phyloP scores from a whole-genome alignment of 53 echinoderm and acorn worm species.

The Temnopleurus reevesii region DNA sequence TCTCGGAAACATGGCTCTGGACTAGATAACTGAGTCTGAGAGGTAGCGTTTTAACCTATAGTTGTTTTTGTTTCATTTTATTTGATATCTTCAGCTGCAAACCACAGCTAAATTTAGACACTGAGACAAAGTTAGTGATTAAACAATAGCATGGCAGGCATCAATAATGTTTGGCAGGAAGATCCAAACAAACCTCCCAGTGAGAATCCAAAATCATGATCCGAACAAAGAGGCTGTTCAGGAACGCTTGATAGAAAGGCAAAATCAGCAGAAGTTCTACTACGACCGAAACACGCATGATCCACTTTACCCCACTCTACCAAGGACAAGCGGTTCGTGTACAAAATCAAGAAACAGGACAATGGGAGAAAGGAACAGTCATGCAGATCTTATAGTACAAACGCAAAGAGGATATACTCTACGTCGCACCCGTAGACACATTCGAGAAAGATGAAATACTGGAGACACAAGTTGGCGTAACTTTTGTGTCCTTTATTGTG shows the following conservation, averaged over 20 bases:
- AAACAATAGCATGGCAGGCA: no score
- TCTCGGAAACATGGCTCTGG: no score
- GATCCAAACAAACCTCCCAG: conserved; percentile 58
- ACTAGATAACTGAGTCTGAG: no score
- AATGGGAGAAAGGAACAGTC: conserved; percentile 49
- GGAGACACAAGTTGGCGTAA: no score
- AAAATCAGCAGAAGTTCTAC: conserved; percentile 55
- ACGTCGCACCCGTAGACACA: conserved; percentile 22
- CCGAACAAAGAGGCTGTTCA: conserved; percentile 24
- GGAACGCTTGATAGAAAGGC: conserved; percentile 34
- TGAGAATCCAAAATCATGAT: conserved; percentile 33
- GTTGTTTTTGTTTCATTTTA: no score
- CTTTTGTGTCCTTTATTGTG: no score
- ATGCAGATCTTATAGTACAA: conserved; percentile 29
- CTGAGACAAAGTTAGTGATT: no score
- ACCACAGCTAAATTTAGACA: no score
- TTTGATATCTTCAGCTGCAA: no score
- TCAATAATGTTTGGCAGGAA: conserved; percentile 64
- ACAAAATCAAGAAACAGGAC: conserved; percentile 47
- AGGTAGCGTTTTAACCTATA: no score
- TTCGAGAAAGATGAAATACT: no score
- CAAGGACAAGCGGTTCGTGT: conserved; percentile 39
- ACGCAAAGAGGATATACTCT: not conserved
- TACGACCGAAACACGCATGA: conserved; percentile 50
- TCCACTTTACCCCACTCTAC: conserved; percentile 39